Base-by-base conservation (phyloP, 2,113 vertebrate species). In the Pseudonaja textilis region DNA sequence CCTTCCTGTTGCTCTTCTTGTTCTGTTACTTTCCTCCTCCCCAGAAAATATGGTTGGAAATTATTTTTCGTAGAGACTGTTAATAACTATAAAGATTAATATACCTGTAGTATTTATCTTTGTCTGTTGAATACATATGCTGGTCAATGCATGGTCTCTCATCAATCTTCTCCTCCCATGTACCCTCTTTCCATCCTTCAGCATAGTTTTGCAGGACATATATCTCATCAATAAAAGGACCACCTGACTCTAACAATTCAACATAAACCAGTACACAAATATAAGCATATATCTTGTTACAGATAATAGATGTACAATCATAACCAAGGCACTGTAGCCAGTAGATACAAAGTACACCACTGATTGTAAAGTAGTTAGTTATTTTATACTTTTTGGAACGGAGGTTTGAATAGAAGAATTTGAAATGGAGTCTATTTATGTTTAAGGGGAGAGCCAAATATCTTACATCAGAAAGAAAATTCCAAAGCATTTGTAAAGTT, bases 101-200 rank as follows among this genome's bases (percentile, higher is more conserved):
- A 47, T 8, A 98, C 99, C 99, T 99, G 97, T 98, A 99, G 95
- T 99, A 99, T 2, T 97, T 97, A 1, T 99, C 98, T 94, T 98
- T 98, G 96, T 99, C 99, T 95, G 97, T 98, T 3, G 98, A 98
- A 95, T 99, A 99, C 95, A 98, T 97, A 10, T 97, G 95, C 56
- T 98, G 98, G 39, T 99, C 99, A 6, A 99, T 97, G 96, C 99
- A 99, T 0, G 98, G 98, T 85, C 98, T 98, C 94, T 97, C 97
- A 26, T 99, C 98, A 26, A 99, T 97, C 95, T 99, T 99, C 97
- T 99, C 99, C 91, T 99, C 99, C 99, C 99, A 99, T 20, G 98
- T 97, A 2, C 99, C 99, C 91, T 99, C 98, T 26, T 98, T 99
- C 99, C 99, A 99, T 81, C 99, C 99, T 93, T 99, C 99, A 0